These are phyloP conservation scores for Drosophila tani DNA, from an alignment of 1,140 invertebrate species.

Conservation along the genomic window DNA sequence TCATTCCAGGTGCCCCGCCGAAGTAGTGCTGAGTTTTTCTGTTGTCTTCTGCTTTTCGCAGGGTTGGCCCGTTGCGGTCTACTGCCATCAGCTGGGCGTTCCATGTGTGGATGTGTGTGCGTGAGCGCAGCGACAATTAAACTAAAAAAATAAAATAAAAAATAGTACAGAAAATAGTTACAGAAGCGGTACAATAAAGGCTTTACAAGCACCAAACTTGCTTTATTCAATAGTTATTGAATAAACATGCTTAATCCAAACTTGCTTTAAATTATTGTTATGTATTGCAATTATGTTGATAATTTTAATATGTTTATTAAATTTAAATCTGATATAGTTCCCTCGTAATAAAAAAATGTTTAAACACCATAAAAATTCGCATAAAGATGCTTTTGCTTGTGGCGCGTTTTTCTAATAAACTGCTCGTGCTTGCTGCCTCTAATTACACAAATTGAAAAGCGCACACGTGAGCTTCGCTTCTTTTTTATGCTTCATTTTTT, in stretches of 20 bases:
- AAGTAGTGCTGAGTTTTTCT: slow-evolving; percentile 14
- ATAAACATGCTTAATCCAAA: no score
- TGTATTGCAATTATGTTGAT: neutral
- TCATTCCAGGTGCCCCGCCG: slow-evolving; percentile 23
- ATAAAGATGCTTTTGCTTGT: slow-evolving; percentile 61
- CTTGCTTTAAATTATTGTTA: neutral
- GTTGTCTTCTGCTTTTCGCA: slow-evolving; percentile 60
- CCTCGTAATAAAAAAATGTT: neutral
- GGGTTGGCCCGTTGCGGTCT: slow-evolving; percentile 76
- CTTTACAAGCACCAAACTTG: neutral
- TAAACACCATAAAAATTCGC: slow-evolving; percentile 42
- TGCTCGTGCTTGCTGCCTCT: slow-evolving; percentile 26
- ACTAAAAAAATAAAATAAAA: slow-evolving; percentile 24
- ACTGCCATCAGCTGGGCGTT: slow-evolving; percentile 65
- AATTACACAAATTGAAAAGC: slow-evolving; percentile 75
- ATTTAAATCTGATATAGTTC: neutral
- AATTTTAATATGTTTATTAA: no score
- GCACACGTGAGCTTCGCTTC: slow-evolving; percentile 53
- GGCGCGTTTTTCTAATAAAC: slow-evolving; percentile 10
- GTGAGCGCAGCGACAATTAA: slow-evolving; percentile 71
- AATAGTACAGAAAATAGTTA: no score
- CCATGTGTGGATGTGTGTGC: slow-evolving; percentile 32
- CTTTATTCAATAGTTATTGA: no score
- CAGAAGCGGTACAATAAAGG: neutral
- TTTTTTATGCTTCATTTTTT: slow-evolving; percentile 3